These are phyloP conservation scores for Cheirogaleus major DNA, from an alignment of 2,797 vertebrate genomes.

Conservation along the genomic window DNA sequence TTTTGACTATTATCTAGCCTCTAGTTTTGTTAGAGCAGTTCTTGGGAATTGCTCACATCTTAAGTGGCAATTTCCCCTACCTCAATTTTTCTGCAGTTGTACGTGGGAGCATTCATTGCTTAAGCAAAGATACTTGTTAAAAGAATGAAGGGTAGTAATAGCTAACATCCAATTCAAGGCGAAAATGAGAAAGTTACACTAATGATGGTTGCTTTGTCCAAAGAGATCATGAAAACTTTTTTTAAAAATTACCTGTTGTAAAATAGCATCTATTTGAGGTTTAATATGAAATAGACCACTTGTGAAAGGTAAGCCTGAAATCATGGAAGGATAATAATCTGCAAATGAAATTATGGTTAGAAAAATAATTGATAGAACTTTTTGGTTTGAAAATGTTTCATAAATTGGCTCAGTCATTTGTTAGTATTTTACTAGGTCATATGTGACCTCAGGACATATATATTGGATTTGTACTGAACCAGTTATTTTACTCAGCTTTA, in stretches of 20 bases:
- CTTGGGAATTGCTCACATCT: not conserved
- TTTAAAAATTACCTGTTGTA: not conserved
- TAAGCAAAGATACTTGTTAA: constrained; percentile 31
- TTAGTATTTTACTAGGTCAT: not conserved
- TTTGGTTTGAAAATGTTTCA: constrained; percentile 36
- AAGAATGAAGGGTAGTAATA: not conserved
- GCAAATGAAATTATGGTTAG: not conserved
- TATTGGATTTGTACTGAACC: not conserved
- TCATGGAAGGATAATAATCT: not conserved
- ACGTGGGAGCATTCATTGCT: not conserved
- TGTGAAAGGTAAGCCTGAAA: not conserved
- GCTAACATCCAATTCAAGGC: not conserved
- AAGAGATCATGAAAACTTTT: not conserved
- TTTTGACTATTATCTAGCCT: not conserved
- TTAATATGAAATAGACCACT: not conserved
- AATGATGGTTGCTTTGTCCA: not conserved
- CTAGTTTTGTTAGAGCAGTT: not conserved
- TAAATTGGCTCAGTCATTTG: not conserved
- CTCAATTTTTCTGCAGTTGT: not conserved
- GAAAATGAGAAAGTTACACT: not conserved
- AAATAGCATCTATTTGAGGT: not conserved
- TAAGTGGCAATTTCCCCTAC: not conserved
- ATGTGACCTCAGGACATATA: not conserved
- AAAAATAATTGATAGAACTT: not conserved
- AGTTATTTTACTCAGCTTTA: constrained; percentile 6